Conservation (phyloP, 2,888 invertebrate species). For the Onchidella celtica region DNA sequence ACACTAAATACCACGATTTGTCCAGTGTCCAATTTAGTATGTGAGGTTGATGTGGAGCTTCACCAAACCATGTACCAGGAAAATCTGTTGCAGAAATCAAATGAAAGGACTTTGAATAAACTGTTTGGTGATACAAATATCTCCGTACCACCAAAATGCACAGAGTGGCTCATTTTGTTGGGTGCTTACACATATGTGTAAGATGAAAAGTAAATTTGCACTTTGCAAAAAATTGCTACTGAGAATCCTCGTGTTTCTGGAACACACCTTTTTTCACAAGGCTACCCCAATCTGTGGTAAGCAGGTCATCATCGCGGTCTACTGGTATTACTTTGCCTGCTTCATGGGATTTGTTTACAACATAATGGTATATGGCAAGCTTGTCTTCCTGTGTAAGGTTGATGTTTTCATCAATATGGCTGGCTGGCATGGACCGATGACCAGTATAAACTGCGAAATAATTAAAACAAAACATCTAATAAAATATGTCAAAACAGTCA, state of each 20-base stretch:
- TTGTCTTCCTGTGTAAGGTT: conserved; percentile 72
- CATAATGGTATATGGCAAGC: conserved; percentile 73
- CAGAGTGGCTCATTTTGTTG: neutral
- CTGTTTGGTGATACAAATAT: too few species aligned
- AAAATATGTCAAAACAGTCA: too few species aligned
- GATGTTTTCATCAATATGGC: conserved; percentile 65
- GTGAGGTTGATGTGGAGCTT: too few species aligned
- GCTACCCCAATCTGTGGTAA: conserved; percentile 63
- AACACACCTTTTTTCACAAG: conserved; percentile 61
- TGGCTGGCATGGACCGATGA: conserved; percentile 67
- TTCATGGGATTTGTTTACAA: conserved; percentile 66
- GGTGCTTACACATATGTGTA: too few species aligned
- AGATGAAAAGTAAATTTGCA: too few species aligned
- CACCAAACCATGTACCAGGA: too few species aligned
- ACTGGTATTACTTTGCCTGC: conserved; percentile 64
- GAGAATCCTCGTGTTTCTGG: too few species aligned
- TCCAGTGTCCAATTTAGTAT: too few species aligned
- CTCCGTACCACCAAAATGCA: neutral
- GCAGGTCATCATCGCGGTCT: conserved; percentile 68
- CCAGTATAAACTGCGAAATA: conserved; percentile 66
- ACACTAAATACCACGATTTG: too few species aligned
- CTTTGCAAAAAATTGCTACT: too few species aligned
- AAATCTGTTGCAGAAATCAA: too few species aligned
- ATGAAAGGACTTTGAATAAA: too few species aligned
- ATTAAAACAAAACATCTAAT: neutral